These are phyloP conservation scores for Calameuta filiformis DNA, from an alignment of 2,888 invertebrate species.

Conservation along the genomic window DNA sequence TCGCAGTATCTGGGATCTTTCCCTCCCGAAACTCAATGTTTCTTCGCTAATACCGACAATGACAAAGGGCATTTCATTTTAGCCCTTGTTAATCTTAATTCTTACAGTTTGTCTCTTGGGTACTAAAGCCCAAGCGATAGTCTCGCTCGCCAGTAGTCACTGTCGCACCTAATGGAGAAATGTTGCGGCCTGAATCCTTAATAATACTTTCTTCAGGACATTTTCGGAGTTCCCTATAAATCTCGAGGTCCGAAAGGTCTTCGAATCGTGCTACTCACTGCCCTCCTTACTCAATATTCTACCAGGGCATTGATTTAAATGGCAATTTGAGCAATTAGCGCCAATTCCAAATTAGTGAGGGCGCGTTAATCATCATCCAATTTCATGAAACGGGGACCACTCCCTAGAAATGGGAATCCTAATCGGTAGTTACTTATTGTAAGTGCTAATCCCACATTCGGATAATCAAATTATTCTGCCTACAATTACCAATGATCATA, in stretches of 20 bases:
- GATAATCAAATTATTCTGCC: neutral
- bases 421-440: neutral
- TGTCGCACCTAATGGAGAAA: constrained; percentile 47
- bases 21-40: constrained; percentile 31
- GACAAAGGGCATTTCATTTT: constrained; percentile 44
- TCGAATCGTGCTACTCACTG: neutral
- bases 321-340: neutral
- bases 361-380: neutral
- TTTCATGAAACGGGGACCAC: neutral
- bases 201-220: neutral
- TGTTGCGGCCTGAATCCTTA: constrained; percentile 28
- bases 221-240: neutral
- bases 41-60: constrained; percentile 58
- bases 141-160: constrained; percentile 18
- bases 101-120: constrained; percentile 47
- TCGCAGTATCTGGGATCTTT: constrained; percentile 21
- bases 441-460: neutral
- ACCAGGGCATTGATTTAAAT: neutral
- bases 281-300: neutral
- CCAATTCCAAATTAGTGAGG: neutral
- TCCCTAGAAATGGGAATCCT: neutral
- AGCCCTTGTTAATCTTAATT: constrained; percentile 60
- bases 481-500: neutral
- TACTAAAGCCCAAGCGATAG: neutral
- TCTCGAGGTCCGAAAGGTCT: neutral